These are phyloP conservation scores for Glossophaga mutica DNA, from an alignment of 2,797 vertebrate genomes.

Conservation along the genomic window DNA sequence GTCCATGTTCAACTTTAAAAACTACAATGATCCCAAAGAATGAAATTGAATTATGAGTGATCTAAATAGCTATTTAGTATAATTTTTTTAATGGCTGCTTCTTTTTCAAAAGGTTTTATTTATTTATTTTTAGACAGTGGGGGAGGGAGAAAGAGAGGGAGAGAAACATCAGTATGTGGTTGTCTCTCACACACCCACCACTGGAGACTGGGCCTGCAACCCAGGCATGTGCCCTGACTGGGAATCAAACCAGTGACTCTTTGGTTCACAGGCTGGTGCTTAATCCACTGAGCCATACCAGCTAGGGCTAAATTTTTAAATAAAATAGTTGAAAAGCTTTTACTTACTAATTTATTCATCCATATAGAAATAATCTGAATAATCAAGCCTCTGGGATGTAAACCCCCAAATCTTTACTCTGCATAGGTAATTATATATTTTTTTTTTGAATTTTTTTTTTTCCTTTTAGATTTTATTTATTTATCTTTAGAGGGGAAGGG, in stretches of 20 bases:
- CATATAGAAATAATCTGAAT: background rate
- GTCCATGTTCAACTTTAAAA: background rate
- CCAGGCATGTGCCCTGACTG: no score
- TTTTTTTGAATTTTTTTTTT: no score
- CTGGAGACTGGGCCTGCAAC: no score
- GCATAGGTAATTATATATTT: background rate
- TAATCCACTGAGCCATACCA: no score
- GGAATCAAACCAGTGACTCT: no score
- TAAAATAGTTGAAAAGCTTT: slow-evolving; percentile 33
- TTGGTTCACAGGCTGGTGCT: no score
- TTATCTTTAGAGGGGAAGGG: no score
- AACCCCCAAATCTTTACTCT: background rate
- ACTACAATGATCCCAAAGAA: background rate
- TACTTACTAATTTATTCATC: slow-evolving; percentile 5
- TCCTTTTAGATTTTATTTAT: no score
- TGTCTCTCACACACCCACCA: no score
- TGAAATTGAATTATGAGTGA: background rate
- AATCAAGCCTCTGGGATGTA: background rate
- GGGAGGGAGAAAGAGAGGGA: no score
- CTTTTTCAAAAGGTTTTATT: no score
- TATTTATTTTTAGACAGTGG: background rate
- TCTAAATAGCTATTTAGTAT: background rate
- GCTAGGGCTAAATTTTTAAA: background rate
- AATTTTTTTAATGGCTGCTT: background rate
- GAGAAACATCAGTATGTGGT: no score